Percentiles rank a stretch among this genome's conserved stretches.
These are phyloP conservation scores for Lichenostomus cassidix DNA, from an alignment of 2,113 vertebrate species.

Conservation along the genomic window DNA sequence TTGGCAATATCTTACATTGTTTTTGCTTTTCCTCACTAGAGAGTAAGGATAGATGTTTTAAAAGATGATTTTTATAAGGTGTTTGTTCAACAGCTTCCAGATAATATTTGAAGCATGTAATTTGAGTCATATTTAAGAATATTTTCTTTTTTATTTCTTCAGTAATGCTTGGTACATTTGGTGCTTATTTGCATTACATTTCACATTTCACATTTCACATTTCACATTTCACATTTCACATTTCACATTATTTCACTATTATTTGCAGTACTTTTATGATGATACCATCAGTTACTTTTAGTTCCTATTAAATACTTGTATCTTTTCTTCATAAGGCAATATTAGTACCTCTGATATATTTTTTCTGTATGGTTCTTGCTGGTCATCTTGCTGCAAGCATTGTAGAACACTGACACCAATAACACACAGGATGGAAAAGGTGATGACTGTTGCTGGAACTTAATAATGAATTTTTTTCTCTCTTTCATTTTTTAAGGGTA, in stretches of 20 bases:
- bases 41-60: not conserved
- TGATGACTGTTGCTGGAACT: not conserved
- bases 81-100: not conserved
- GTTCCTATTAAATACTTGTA: not conserved
- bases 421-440: not conserved
- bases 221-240: not conserved
- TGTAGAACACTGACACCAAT: not conserved
- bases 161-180: not conserved
- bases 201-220: not conserved
- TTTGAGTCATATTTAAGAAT: not conserved
- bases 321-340: not conserved
- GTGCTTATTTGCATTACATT: not conserved
- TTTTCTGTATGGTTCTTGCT: not conserved
- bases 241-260: not conserved
- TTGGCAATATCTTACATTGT: not conserved
- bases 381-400: not conserved
- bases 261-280: not conserved
- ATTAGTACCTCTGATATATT: not conserved
- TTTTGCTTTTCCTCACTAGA: not conserved
- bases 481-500: not conserved
- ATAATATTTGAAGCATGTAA: not conserved
- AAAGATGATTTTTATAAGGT: not conserved
- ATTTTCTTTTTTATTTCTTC: not conserved
- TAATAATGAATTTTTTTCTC: not conserved
- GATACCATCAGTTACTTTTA: not conserved